Percentiles rank a stretch among this genome's conserved stretches.
Conservation (phyloP, 2,797 vertebrate species). For the Enteromius thamalakanensis region DNA sequence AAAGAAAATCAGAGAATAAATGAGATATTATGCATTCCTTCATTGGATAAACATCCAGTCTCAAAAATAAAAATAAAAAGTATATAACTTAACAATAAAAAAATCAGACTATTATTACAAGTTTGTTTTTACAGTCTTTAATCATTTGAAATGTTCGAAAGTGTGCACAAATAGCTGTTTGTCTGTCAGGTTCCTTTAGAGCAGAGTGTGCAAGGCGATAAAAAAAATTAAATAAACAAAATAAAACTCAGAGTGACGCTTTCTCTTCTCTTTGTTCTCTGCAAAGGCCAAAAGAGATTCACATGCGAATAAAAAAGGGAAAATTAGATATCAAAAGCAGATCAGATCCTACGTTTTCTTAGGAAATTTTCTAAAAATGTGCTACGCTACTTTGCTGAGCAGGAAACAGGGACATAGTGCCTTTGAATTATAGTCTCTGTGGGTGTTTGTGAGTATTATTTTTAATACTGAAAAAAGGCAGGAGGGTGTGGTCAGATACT, state of each 20-base stretch:
- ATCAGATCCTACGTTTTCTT: conserved; percentile 18
- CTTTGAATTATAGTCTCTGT: conserved; percentile 7
- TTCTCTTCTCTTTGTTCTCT: conserved; percentile 28
- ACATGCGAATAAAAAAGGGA: not conserved
- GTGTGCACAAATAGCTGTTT: conserved; percentile 63
- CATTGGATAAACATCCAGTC: conserved; percentile 86
- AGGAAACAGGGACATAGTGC: not conserved
- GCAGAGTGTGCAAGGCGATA: conserved; percentile 61
- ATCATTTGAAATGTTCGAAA: conserved; percentile 80
- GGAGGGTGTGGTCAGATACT: conserved; percentile 46
- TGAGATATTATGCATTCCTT: conserved; percentile 82
- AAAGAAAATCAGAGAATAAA: conserved; percentile 77
- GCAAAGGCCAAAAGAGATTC: conserved; percentile 32
- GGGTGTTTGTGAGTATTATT: conserved; percentile 12
- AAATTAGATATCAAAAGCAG: conserved; percentile 19
- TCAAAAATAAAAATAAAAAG: conserved; percentile 72
- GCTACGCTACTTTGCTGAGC: conserved; percentile 3
- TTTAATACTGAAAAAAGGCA: conserved; percentile 2
- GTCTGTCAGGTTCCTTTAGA: conserved; percentile 64
- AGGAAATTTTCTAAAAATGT: not conserved
- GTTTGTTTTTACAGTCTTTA: conserved; percentile 75
- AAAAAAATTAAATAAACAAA: conserved; percentile 53
- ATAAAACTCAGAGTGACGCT: conserved; percentile 34
- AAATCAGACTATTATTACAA: conserved; percentile 73
- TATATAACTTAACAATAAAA: conserved; percentile 82